phyloP scores from a whole-genome alignment of 2,888 invertebrate genomes.

The Creontiades dilutus region DNA sequence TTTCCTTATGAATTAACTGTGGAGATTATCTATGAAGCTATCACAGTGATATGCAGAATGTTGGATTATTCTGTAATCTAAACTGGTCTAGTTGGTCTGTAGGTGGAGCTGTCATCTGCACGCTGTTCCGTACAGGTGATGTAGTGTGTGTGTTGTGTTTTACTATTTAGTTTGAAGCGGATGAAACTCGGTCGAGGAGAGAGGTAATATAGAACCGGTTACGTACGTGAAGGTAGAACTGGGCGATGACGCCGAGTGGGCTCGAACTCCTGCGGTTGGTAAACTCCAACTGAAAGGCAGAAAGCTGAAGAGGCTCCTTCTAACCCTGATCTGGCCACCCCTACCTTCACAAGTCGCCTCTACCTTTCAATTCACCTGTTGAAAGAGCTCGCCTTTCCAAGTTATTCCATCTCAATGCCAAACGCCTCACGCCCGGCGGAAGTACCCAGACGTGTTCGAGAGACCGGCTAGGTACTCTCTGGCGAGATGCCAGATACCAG shows the following conservation, averaged over 20 bases:
- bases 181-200: neutral
- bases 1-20: too few species aligned
- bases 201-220: slow-evolving; percentile 26
- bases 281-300: slow-evolving; percentile 17
- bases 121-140: too few species aligned
- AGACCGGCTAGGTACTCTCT: neutral
- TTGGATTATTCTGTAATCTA: too few species aligned
- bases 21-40: too few species aligned
- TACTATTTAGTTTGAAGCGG: neutral
- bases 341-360: slow-evolving; percentile 33
- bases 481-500: neutral
- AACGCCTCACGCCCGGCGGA: slow-evolving; percentile 43
- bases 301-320: slow-evolving; percentile 40
- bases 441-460: slow-evolving; percentile 3
- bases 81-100: too few species aligned
- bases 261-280: slow-evolving; percentile 28
- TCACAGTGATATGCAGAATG: too few species aligned
- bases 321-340: slow-evolving; percentile 48
- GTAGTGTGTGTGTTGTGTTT: too few species aligned
- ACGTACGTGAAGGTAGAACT: slow-evolving; percentile 46
- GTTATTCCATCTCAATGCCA: slow-evolving; percentile 37
- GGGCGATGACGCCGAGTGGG: slow-evolving; percentile 16
- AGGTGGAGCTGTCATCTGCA: too few species aligned
- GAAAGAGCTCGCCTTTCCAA: slow-evolving; percentile 39
- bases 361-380: slow-evolving; percentile 39